A percentile compares a stretch with the other conserved stretches of the same genome.
These are phyloP conservation scores for Pseudochirops cupreus DNA, from an alignment of 2,797 vertebrate genomes.

Conservation along the genomic window DNA sequence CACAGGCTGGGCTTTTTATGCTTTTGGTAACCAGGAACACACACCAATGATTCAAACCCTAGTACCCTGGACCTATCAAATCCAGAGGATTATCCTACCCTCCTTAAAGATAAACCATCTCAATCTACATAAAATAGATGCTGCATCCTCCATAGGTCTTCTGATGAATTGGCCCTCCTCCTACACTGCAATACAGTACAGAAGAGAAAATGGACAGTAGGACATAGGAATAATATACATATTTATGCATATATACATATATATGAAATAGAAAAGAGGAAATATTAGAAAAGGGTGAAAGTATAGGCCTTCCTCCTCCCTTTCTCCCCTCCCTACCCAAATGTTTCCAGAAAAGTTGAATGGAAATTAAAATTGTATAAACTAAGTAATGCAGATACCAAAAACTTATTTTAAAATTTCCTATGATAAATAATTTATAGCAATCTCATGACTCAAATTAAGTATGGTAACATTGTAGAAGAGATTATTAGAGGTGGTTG, in stretches of 20 bases:
- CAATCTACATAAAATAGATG: not conserved
- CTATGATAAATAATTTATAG: slow-evolving; percentile 41
- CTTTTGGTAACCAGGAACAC: not conserved
- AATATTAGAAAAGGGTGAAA: not conserved
- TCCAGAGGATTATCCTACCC: not conserved
- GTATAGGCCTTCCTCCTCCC: not conserved
- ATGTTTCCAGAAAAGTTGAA: slow-evolving; percentile 34
- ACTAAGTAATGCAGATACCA: slow-evolving; percentile 32
- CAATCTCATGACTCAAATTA: not conserved
- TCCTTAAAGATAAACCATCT: not conserved
- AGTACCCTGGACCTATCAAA: not conserved
- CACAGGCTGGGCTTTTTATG: not conserved
- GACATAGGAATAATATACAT: slow-evolving; percentile 49
- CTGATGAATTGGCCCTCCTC: not conserved
- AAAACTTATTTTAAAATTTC: slow-evolving; percentile 47
- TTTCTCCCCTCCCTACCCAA: not conserved
- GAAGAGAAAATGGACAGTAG: slow-evolving; percentile 62
- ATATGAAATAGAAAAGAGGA: slow-evolving; percentile 32
- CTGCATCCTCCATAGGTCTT: not conserved
- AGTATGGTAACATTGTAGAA: slow-evolving; percentile 24
- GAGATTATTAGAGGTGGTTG: slow-evolving; percentile 47
- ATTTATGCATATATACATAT: slow-evolving; percentile 56
- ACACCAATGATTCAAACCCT: not conserved
- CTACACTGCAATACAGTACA: not conserved
- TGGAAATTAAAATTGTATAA: slow-evolving; percentile 56